Conservation (phyloP, 2,888 invertebrate species). For the Mactromeris polynyma region DNA sequence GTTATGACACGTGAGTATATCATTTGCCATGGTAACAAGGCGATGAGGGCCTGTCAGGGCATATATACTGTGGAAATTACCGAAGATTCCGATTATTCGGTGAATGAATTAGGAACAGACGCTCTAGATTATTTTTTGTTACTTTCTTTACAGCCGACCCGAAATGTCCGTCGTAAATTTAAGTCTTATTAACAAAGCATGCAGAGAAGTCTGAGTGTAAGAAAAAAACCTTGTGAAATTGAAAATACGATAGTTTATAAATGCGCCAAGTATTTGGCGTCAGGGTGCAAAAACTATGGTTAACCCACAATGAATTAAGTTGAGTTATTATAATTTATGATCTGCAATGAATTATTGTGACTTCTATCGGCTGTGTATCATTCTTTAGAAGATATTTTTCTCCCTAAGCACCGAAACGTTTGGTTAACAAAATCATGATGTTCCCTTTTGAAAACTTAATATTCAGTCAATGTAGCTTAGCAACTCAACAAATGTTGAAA, state of each 20-base stretch:
- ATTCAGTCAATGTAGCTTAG: no score
- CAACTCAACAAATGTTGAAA: no score
- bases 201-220: not conserved
- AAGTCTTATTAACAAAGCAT: conserved; percentile 22
- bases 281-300: no score
- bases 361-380: not conserved
- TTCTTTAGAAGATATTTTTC: no score
- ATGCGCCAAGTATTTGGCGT: not conserved
- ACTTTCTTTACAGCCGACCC: not conserved
- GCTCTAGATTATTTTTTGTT: not conserved
- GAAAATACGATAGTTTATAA: conserved; percentile 10
- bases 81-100: conserved; percentile 17
- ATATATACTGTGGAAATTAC: conserved; percentile 36
- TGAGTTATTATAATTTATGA: not conserved
- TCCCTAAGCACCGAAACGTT: no score
- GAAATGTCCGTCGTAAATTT: conserved; percentile 16
- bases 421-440: no score
- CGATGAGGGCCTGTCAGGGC: conserved; percentile 46
- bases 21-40: conserved; percentile 42
- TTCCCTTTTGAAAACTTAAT: no score
- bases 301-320: not conserved
- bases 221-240: not conserved
- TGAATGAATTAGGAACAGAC: conserved; percentile 41
- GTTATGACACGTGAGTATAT: conserved; percentile 58
- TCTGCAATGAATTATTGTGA: not conserved